phyloP scores from a whole-genome alignment of 2,113 vertebrate genomes.

The Pedetes capensis region DNA sequence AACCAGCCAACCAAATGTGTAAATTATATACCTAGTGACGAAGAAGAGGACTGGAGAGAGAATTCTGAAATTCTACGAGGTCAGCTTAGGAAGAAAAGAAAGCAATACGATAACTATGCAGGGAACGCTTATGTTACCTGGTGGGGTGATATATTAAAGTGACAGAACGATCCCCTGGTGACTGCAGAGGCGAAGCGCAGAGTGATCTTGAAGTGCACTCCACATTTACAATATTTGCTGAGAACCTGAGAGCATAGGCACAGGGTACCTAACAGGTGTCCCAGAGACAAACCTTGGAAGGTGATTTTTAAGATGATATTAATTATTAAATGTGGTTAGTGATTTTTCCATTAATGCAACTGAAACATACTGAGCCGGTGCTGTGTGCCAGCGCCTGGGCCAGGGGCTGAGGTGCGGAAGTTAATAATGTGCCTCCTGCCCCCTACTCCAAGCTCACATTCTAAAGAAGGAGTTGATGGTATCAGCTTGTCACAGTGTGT shows the following conservation, averaged over 20 bases:
- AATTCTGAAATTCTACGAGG: conserved; percentile 72
- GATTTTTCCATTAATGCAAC: neutral
- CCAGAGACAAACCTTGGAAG: neutral
- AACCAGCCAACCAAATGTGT: conserved; percentile 82
- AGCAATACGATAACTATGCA: conserved; percentile 54
- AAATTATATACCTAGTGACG: conserved; percentile 82
- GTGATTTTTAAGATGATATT: neutral
- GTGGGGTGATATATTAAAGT: neutral
- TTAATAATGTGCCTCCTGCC: neutral
- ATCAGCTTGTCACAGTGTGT: neutral
- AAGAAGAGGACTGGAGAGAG: conserved; percentile 77
- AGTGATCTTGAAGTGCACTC: conserved; percentile 27
- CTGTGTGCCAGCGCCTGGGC: neutral
- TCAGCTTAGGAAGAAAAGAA: conserved; percentile 60
- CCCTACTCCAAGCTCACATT: neutral
- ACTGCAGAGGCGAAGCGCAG: conserved; percentile 32
- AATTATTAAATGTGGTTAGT: neutral
- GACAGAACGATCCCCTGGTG: conserved; percentile 31
- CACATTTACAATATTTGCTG: conserved; percentile 29
- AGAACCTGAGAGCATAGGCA: neutral
- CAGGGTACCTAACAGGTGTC: neutral
- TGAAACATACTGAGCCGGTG: neutral
- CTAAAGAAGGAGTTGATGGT: neutral
- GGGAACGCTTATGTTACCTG: neutral
- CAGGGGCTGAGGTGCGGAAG: neutral